A percentile compares a stretch with the other conserved stretches of the same genome.
These are phyloP conservation scores for Drosophila aldrichi DNA, from an alignment of 2,888 invertebrate genomes.

Conservation along the genomic window DNA sequence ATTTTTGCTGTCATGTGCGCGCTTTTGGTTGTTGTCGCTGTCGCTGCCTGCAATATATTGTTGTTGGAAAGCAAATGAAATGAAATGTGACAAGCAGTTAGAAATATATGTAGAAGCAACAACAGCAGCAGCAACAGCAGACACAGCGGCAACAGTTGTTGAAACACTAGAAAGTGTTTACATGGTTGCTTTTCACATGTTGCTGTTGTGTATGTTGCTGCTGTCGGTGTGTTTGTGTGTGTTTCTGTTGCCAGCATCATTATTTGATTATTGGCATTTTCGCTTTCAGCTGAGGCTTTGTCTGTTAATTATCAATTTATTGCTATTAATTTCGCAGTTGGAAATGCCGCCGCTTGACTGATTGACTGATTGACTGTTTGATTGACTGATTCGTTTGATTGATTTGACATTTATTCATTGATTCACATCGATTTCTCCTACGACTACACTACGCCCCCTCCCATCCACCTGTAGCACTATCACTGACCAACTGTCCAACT, in stretches of 20 bases:
- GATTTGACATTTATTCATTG: constrained; percentile 37
- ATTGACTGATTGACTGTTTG: constrained; percentile 48
- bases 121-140: constrained; percentile 5
- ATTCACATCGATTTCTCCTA: constrained; percentile 5
- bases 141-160: constrained; percentile 21
- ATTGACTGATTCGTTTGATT: constrained; percentile 44
- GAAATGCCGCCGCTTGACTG: constrained; percentile 47
- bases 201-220: constrained; percentile 8
- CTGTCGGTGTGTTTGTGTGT: neutral
- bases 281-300: constrained; percentile 51
- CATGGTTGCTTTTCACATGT: constrained; percentile 42
- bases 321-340: constrained; percentile 53
- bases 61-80: constrained; percentile 49
- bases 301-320: constrained; percentile 71
- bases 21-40: constrained; percentile 24
- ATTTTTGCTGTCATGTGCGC: constrained; percentile 49
- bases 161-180: constrained; percentile 67
- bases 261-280: constrained; percentile 53
- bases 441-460: neutral
- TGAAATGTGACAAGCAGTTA: constrained; percentile 38
- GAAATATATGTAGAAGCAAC: constrained; percentile 24
- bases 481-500: constrained; percentile 1
- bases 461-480: neutral
- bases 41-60: constrained; percentile 45
- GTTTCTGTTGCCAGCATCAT: constrained; percentile 26